Evolutionary conservation across 2,113 vertebrate species (phyloP), one percentile per base, ranked within the genome.

Genomic region (Sprattus sprattus): DNA sequence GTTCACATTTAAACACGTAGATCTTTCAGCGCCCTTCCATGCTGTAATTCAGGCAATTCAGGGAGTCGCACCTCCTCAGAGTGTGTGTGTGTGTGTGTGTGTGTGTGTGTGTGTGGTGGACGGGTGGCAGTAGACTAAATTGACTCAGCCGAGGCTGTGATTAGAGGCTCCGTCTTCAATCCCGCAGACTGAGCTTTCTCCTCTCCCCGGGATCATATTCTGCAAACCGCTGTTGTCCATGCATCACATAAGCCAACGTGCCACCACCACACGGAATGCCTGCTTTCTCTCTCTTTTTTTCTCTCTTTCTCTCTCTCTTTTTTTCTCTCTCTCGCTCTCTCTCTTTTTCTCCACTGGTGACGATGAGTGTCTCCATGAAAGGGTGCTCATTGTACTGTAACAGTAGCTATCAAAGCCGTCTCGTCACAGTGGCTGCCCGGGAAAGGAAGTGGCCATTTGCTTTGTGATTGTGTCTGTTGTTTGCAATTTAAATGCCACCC

Each of bases 401-500:
- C 91, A 84, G 89, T 90, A 86, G 88, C 91, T 91, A 92, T 93
- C 91, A 90, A 89, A 89, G 54, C 45, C 86, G 82, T 83, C 90
- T 81, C 84, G 89, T 90, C 90, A 88, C 90, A 64, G 81, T 89
- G 91, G 82, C 89, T 85, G 86, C 87, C 87, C 88, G 86, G 18
- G 71, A 85, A 39, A 89, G 86, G 86, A 88, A 89, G 86, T 90
- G 87, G 84, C 89, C 85, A 91, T 92, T 90, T 92, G 84, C 90
- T 52, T 52, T 81, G 86, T 90, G 90, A 90, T 93, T 88, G 91
- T 88, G 87, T 91, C 89, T 57, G 57, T 89, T 94, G 90, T 93
- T 94, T 93, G 91, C 92, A 92, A 87, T 93, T 86, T 87, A 89
- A 87, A 91, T 89, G 85, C 84, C 88, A 82, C 88, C 85, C 89